Evolutionary conservation across 2,113 vertebrate genomes (phyloP).

Genomic region (Ptychochromis oligacanthus): DNA sequence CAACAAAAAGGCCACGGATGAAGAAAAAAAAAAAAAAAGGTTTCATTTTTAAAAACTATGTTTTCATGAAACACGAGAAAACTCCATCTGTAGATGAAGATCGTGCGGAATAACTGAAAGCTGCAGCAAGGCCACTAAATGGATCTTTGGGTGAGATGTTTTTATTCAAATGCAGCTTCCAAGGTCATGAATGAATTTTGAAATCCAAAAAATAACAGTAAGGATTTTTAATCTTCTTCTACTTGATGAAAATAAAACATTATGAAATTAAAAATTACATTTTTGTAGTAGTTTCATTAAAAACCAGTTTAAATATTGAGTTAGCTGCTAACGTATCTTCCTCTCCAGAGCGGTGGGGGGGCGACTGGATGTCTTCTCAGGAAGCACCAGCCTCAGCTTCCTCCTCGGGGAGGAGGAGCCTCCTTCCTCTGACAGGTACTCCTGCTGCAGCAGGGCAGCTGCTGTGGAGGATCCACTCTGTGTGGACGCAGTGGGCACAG

Average conservation of each 20-base stretch:
- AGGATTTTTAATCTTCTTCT: not conserved
- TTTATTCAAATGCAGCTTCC: not conserved
- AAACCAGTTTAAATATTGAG: not conserved
- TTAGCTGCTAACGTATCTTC: constrained; percentile 74
- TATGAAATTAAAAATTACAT: not conserved
- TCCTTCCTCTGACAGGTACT: constrained; percentile 67
- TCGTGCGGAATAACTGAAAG: not conserved
- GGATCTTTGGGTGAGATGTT: not conserved
- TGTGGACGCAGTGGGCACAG: not conserved
- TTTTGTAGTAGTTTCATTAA: not conserved
- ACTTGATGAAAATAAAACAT: constrained; percentile 11
- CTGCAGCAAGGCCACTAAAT: not conserved
- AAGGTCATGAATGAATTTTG: not conserved
- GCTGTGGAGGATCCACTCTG: constrained; percentile 18
- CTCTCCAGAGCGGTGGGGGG: constrained; percentile 71
- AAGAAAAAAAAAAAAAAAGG: not conserved
- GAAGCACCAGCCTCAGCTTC: constrained; percentile 76
- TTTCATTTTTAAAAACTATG: not conserved
- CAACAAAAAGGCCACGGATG: not conserved
- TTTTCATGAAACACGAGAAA: not conserved
- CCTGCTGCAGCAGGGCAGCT: constrained; percentile 67
- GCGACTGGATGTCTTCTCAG: constrained; percentile 74
- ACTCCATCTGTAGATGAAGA: not conserved
- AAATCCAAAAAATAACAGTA: not conserved
- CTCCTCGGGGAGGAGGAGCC: constrained; percentile 73